Base-by-base conservation (phyloP, 2,113 vertebrate species). In the Melanocharis versteri region DNA sequence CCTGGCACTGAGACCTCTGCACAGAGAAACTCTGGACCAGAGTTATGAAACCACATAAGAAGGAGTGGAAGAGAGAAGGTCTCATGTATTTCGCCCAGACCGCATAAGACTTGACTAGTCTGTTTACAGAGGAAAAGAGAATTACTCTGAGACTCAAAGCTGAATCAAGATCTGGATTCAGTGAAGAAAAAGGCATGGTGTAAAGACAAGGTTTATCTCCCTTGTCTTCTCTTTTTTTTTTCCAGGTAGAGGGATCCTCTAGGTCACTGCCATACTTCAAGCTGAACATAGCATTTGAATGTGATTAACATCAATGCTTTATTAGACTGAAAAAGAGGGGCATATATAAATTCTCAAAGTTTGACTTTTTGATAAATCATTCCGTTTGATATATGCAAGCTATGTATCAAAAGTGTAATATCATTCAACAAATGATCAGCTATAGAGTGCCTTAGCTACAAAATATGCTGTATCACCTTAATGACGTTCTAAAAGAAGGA, bases 21-120 rank as follows among this genome's bases (percentile, higher is more conserved):
- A 30, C 2, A 3, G 54, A 57, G 47, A 21, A 8, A 3, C 42
- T 11, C 27, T 35, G 47, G 6, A 27, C 6, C 6, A 16, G 15
- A 48, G 31, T n/a, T n/a, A n/a, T n/a, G 20, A 40, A 58, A 65
- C 39, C 18, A 22, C 0, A 0, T 0, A 17, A 58, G 26, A 27
- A 42, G 10, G 1, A 22, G 48, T 3, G 2, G 31, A 51, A 79
- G 15, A 11, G 18, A 50, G 16, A 35, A 40, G 13, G 15, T 47
- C 2, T 2, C 22, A 9, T 2, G 6, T 9, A 7, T 66, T 62
- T 68, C 31, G 75, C 24, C 42, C 12, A 66, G 28, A 37, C 9
- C 39, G 39, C 68, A 42, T 7, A 33, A 48, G 26, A 21, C 11
- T 51, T 65, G 27, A 7, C 35, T 40, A 39, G 7, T 33, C 21